Evolutionary conservation across 1,140 invertebrate genomes (phyloP), one percentile per base, ranked within the genome.

Genomic region (Macrosteles quadrilineatus): DNA sequence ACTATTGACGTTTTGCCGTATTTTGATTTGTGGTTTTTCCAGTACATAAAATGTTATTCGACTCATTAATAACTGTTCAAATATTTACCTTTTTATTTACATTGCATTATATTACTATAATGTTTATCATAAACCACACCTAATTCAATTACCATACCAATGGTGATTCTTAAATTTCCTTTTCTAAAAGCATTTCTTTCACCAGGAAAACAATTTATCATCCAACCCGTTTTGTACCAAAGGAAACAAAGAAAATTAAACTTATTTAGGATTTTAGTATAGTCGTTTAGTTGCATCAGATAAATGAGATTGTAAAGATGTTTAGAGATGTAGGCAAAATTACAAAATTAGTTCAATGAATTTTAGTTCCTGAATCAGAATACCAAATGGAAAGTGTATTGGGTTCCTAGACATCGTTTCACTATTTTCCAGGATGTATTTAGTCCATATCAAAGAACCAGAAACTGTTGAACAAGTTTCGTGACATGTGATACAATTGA

Each of bases 401-500:
- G 27, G 55, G 55, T 59, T 59, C 55, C 55, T 59, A 59, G 27
- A 12, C 55, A 21, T 50, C n/a, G 47, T 50, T 50, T 50, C 47
- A 50, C 47, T 50, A 59, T 59, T 59, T 59, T 59, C 55, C 55
- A 59, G 55, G 55, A 59, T 27, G 23, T 23, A 59, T 59, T 50
- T 59, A 59, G 21, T 59, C 55, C 55, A 59, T 59, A 59, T 59
- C 55, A 59, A 59, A 27, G 47, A 50, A 21, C 47, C 47, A 50
- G 47, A 50, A 50, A 50, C 47, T 50, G n/a, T 50, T 50, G 4
- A 9, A 50, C n/a, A 43, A 40, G 40, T 66, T 66, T 66, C 40
- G 36, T 45, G 32, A 66, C 29, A 66, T 66, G 63, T 66, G 63
- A 66, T 66, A 66, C 63, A 45, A 43, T 66, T 66, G 23, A 66